These are phyloP conservation scores for Nycticorax nycticorax DNA, from an alignment of 2,113 vertebrate species.

Conservation along the genomic window DNA sequence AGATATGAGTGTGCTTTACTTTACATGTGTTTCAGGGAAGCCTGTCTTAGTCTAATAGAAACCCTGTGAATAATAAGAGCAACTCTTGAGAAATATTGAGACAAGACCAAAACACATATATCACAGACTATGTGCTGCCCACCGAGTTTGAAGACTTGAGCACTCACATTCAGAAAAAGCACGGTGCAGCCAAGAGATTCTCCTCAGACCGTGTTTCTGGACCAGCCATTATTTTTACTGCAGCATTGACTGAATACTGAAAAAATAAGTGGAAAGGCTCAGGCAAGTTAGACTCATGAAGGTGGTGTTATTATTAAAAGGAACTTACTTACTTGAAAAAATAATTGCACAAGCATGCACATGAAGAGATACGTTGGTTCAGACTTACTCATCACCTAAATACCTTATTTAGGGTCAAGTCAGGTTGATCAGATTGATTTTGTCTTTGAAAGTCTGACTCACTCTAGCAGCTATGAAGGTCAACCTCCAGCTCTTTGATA, in stretches of 20 bases:
- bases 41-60: neutral
- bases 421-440: constrained; percentile 11
- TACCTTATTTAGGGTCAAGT: constrained; percentile 33
- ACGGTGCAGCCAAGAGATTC: neutral
- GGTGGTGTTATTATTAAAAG: neutral
- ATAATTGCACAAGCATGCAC: constrained; percentile 25
- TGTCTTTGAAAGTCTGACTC: constrained; percentile 53
- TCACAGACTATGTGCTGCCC: neutral
- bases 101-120: neutral
- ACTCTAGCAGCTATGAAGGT: neutral
- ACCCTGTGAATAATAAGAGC: neutral
- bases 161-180: neutral
- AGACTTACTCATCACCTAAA: constrained; percentile 49
- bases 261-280: constrained; percentile 1
- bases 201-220: neutral
- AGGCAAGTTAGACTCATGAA: neutral
- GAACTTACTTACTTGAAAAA: constrained; percentile 10
- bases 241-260: neutral
- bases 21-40: neutral
- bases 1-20: neutral
- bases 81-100: neutral
- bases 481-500: neutral
- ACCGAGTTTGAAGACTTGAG: neutral
- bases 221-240: neutral
- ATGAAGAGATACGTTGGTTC: constrained; percentile 41